phyloP scores from a whole-genome alignment of 2,797 vertebrate species.

The Gobionotothen gibberifrons region DNA sequence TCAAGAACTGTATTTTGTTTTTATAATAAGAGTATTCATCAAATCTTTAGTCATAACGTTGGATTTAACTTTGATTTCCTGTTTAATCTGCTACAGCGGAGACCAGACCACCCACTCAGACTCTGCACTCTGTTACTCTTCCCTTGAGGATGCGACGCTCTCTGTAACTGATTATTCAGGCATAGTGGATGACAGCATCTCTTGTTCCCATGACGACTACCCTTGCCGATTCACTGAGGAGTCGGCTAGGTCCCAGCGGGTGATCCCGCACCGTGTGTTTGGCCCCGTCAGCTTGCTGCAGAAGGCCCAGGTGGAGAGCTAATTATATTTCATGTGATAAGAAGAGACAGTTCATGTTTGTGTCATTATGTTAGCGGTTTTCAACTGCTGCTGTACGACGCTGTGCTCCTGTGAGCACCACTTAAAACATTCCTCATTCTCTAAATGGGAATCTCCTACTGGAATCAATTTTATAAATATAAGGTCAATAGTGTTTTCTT shows the following conservation, averaged over 20 bases:
- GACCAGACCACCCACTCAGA: slow-evolving; percentile 59
- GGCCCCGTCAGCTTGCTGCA: slow-evolving; percentile 84
- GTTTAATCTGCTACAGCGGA: slow-evolving; percentile 63
- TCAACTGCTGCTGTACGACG: slow-evolving; percentile 14
- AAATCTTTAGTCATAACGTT: slow-evolving; percentile 57
- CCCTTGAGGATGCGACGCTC: slow-evolving; percentile 61
- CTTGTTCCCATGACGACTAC: slow-evolving; percentile 89
- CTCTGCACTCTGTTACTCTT: slow-evolving; percentile 62
- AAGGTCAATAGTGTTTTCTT: slow-evolving; percentile 6
- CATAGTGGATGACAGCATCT: slow-evolving; percentile 68
- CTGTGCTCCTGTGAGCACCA: slow-evolving; percentile 1
- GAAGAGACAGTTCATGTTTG: slow-evolving; percentile 44
- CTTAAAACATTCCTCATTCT: slow-evolving; percentile 21
- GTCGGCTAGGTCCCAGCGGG: slow-evolving; percentile 81
- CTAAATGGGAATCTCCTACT: slow-evolving; percentile 17
- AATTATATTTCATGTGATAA: slow-evolving; percentile 57
- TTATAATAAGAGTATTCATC: slow-evolving; percentile 35
- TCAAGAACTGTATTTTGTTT: slow-evolving; percentile 23
- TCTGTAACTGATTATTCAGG: slow-evolving; percentile 70
- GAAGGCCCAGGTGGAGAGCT: slow-evolving; percentile 79
- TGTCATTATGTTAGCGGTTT: slow-evolving; percentile 42
- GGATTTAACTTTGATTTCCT: slow-evolving; percentile 55
- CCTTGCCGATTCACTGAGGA: slow-evolving; percentile 90
- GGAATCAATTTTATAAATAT: slow-evolving; percentile 3
- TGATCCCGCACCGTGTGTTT: slow-evolving; percentile 93